Conservation (phyloP, 64 coral and sea anemone species). For the Montipora sp. region DNA sequence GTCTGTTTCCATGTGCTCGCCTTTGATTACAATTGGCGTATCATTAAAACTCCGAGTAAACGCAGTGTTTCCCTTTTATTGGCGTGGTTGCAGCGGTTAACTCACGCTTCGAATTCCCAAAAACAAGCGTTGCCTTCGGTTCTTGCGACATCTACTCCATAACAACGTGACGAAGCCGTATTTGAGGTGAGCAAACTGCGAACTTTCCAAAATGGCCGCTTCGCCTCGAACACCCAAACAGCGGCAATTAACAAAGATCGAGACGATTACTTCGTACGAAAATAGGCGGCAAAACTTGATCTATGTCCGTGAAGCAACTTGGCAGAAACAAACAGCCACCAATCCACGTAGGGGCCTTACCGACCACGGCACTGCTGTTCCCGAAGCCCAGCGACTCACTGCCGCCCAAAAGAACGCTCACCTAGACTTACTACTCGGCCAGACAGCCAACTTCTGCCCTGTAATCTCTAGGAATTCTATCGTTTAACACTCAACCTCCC, state of each 20-base stretch:
- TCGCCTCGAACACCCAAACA: background rate
- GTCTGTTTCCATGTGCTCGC: background rate
- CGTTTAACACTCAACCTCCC: no score
- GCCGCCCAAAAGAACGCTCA: no score
- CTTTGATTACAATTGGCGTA: background rate
- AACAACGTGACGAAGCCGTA: constrained; percentile 5
- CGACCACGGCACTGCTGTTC: no score
- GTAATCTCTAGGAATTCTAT: no score
- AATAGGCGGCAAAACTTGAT: no score
- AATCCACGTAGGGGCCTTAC: no score
- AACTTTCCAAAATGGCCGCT: background rate
- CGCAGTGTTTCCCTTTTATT: constrained; percentile 16
- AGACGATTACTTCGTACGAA: no score
- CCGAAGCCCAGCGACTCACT: no score
- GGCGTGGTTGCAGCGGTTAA: background rate
- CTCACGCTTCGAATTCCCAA: background rate
- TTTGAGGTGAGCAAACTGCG: constrained; percentile 7
- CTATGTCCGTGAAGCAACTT: background rate
- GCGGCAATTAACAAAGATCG: no score
- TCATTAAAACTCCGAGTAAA: background rate
- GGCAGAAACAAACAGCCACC: no score
- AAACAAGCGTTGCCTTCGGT: background rate
- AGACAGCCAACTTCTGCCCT: no score
- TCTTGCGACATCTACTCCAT: constrained; percentile 3
- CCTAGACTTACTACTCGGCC: no score